A percentile compares a stretch with the other conserved stretches of the same genome.
phyloP scores from a whole-genome alignment of 2,888 invertebrate species.

The Euproctis similis region DNA sequence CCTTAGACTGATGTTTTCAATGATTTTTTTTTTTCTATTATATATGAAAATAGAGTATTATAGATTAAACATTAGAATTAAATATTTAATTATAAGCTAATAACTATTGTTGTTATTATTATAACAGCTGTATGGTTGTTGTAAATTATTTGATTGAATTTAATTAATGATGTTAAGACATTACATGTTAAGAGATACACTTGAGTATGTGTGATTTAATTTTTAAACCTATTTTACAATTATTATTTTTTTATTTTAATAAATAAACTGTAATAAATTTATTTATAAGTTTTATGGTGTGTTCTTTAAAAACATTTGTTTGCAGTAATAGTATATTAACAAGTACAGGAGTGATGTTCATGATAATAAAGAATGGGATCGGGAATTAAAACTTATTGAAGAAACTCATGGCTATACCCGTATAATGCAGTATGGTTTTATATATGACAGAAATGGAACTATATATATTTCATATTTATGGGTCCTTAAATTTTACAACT shows the following conservation, averaged over 20 bases:
- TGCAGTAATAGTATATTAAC: slow-evolving; percentile 51
- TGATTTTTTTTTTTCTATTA: slow-evolving; percentile 50
- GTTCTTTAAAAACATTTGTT: slow-evolving; percentile 30
- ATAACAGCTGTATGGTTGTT: slow-evolving; percentile 61
- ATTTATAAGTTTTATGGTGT: slow-evolving; percentile 38
- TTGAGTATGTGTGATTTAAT: slow-evolving; percentile 58
- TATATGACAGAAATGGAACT: too few relatives aligned
- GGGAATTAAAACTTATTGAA: too few relatives aligned
- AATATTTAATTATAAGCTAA: slow-evolving; percentile 43
- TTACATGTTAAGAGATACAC: slow-evolving; percentile 41
- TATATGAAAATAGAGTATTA: slow-evolving; percentile 57
- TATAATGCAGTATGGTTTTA: too few relatives aligned
- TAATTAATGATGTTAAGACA: slow-evolving; percentile 51
- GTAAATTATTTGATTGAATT: slow-evolving; percentile 69
- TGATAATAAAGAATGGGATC: too few relatives aligned
- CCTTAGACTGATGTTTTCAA: slow-evolving; percentile 71
- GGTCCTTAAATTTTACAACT: too few relatives aligned
- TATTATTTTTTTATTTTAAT: slow-evolving; percentile 42
- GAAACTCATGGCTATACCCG: too few relatives aligned
- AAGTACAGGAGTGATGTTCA: slow-evolving; percentile 60
- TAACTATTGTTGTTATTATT: slow-evolving; percentile 62
- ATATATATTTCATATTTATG: too few relatives aligned
- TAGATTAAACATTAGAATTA: slow-evolving; percentile 49
- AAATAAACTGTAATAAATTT: slow-evolving; percentile 35
- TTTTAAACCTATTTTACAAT: slow-evolving; percentile 47